Evolutionary conservation across 2,113 vertebrate species (phyloP), one percentile per base, ranked within the genome.

Genomic region (Tragelaphus strepsiceros): DNA sequence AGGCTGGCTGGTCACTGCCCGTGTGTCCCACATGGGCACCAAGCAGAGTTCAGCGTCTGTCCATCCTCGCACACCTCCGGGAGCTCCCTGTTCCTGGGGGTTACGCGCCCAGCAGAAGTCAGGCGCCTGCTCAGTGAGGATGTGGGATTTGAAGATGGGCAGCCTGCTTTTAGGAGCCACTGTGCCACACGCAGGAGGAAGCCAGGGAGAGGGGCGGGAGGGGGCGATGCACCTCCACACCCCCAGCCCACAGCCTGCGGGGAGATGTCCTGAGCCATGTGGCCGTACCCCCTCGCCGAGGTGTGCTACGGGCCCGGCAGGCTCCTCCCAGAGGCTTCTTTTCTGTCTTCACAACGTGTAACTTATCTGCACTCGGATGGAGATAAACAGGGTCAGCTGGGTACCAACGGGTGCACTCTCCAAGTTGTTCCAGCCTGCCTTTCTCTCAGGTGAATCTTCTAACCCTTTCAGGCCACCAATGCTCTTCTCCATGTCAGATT

Each of bases 241-340:
- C 43, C 17, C 22, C 17, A 43, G 8, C 3, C 26, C 24, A 2
- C 0, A 8, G 62, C 51, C 59, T 61, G 19, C n/a, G 53, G 46
- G 49, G 32, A 90, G 49, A 62, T 3, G n/a, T 22, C 46, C 56
- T n/a, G 46, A 26, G 3, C 30, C 30, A 26, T 4, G 19, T 13
- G 3, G 24, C 10, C 17, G 7, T 1, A 39, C 35, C 35, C 2
- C 15, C 32, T 92, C 7, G 0, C 67, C 39, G 19, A 43, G 28
- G 10, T 24, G 7, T 21, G 2, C 2, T 13, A 62, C 77, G 12
- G 26, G 5, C 3, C 0, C 35, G 0, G 32, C 58, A 91, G 15
- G 5, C 13, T 43, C 62, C 61, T 21, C 77, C 39, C 56, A 24
- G 53, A 81, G 58, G 39, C 14, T 35, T 85, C 87, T 64, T 59